Evolutionary conservation across 2,797 vertebrate species (phyloP), one percentile per base, ranked within the genome.

Genomic region (Acrossocheilus wenchowensis): DNA sequence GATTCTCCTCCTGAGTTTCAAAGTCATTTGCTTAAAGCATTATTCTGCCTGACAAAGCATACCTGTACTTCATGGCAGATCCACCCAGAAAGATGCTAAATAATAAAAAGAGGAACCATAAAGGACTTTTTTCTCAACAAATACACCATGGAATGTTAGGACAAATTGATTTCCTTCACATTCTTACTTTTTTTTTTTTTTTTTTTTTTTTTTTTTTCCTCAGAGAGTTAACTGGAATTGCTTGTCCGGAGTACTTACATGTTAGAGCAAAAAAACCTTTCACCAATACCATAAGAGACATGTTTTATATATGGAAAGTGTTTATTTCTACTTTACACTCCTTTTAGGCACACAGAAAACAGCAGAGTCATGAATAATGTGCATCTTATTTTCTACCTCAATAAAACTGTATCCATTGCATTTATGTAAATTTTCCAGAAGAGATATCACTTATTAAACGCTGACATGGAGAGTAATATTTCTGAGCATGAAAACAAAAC

Each of bases 291-390:
- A 50, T n/a, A 26, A 19, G n/a, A 85, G 26, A 17, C 12, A 23
- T 85, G 23, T 77, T 85, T 82, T 81, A 52, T 71, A 50, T 54
- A 41, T n/a, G 81, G 62, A 81, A 85, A 85, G 77, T 81, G 52
- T 88, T 87, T 81, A 77, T 81, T 78, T 86, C 83, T 68, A 74
- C 15, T 54, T 66, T 36, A 39, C 52, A 72, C 23, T 39, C 80
- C 50, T 86, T 89, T 79, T 23, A 30, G 66, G 77, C n/a, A n/a
- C 85, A 60, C 12, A 30, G 41, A 82, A 87, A 85, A 87, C 45
- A 86, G 41, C 30, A 43, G 30, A 75, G 73, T 82, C 82, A 80
- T 90, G 86, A 89, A 89, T 86, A 86, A 84, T 60, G 57, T 36
- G 66, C 82, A 85, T 71, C 85, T 81, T 57, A 87, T 88, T 87